A percentile compares a stretch with the other conserved stretches of the same genome.
These are phyloP conservation scores for Dicentrarchus labrax DNA, from an alignment of 2,113 vertebrate species.

Conservation along the genomic window DNA sequence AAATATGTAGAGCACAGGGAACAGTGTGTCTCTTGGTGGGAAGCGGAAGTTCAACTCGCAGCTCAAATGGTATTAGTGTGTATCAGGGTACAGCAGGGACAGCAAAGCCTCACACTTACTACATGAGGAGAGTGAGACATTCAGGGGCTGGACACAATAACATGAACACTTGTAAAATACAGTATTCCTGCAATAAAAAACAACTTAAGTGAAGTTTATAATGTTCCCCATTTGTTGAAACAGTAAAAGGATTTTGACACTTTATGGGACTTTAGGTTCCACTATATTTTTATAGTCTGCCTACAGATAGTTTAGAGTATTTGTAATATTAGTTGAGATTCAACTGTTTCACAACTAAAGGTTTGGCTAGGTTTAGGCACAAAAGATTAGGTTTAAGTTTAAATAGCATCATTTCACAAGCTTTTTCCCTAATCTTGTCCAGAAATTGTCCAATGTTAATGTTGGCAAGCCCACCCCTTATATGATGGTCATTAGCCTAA, in stretches of 20 bases:
- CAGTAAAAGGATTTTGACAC: neutral
- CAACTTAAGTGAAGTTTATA: neutral
- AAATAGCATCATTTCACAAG: neutral
- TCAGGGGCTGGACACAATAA: neutral
- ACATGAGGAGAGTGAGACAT: neutral
- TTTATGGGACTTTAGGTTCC: neutral
- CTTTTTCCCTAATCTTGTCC: neutral
- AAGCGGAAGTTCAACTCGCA: slow-evolving; percentile 1
- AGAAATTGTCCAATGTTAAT: too few species aligned
- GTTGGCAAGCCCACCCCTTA: neutral
- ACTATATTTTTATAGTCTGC: too few species aligned
- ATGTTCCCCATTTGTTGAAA: neutral
- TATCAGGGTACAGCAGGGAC: neutral
- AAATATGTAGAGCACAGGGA: slow-evolving; percentile 65
- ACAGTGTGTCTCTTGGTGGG: slow-evolving; percentile 14
- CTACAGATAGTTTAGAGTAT: too few species aligned
- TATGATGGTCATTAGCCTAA: neutral
- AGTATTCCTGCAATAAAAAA: neutral
- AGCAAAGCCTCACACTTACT: neutral
- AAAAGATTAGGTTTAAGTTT: neutral
- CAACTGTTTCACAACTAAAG: too few species aligned
- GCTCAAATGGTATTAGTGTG: slow-evolving; percentile 25
- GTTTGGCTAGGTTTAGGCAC: too few species aligned
- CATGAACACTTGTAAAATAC: slow-evolving; percentile 1
- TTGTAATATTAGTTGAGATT: too few species aligned